Conservation (phyloP, 2,797 vertebrate species). For the Pseudotriccus pelzelni region DNA sequence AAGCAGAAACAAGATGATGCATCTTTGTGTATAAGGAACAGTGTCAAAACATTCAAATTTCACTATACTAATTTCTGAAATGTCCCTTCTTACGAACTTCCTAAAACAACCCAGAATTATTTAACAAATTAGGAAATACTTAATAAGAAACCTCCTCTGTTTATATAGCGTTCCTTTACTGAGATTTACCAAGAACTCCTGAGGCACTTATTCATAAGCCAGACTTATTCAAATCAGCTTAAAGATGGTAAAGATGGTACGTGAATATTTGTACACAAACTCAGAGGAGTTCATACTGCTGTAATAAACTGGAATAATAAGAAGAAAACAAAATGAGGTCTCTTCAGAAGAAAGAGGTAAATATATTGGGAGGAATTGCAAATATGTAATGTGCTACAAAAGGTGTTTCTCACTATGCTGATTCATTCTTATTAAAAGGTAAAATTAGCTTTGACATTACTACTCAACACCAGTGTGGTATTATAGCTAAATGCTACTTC, state of each 20-base stretch:
- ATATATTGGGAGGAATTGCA: neutral
- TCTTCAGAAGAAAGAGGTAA: neutral
- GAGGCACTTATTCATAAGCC: neutral
- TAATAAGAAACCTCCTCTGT: neutral
- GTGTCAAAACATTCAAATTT: neutral
- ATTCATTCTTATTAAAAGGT: slow-evolving; percentile 38
- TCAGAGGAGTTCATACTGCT: neutral
- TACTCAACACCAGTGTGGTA: slow-evolving; percentile 24
- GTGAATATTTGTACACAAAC: neutral
- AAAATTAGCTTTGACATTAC: slow-evolving; percentile 54
- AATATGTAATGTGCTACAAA: neutral
- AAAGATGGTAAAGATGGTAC: neutral
- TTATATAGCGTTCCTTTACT: neutral
- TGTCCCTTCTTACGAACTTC: neutral
- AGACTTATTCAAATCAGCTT: neutral
- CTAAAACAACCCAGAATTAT: neutral
- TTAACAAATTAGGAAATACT: neutral
- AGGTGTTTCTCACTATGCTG: neutral
- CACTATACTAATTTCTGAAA: neutral
- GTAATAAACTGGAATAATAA: neutral
- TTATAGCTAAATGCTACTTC: slow-evolving; percentile 57
- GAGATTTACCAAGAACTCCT: neutral
- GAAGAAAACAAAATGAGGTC: neutral
- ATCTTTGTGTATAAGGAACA: neutral
- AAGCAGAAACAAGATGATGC: neutral